Evolutionary conservation across 2,888 invertebrate genomes (phyloP).

Genomic region (Oxyteleia sp.): DNA sequence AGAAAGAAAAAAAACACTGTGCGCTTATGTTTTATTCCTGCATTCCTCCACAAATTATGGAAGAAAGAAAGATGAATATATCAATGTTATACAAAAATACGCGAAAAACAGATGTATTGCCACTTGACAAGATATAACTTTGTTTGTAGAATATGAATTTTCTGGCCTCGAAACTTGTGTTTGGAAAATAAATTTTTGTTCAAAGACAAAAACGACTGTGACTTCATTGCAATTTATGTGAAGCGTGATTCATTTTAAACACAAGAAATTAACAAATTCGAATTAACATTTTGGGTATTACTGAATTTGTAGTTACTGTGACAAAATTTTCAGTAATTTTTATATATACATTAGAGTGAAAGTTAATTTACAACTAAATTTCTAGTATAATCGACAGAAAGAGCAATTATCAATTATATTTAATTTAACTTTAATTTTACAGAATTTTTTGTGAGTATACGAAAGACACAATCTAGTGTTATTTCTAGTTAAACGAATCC

Average conservation of each 20-base stretch:
- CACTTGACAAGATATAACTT: constrained; percentile 49
- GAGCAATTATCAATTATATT: no score
- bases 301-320: no score
- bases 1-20: constrained; percentile 75
- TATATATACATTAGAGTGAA: no score
- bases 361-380: not conserved
- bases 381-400: no score
- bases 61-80: constrained; percentile 66
- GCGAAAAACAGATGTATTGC: constrained; percentile 53
- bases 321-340: no score
- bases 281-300: no score
- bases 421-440: no score
- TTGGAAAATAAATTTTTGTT: constrained; percentile 51
- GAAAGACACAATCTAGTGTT: no score
- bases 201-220: constrained; percentile 55
- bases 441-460: no score
- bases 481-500: no score
- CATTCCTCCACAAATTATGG: constrained; percentile 74
- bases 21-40: constrained; percentile 75
- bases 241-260: constrained; percentile 3
- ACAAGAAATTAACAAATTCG: no score
- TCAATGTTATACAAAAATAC: constrained; percentile 71
- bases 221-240: constrained; percentile 53
- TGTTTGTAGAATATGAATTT: constrained; percentile 40
- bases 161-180: constrained; percentile 71